Base-by-base conservation (phyloP, 1,140 invertebrate species). In the Armadillidium nasatum region DNA sequence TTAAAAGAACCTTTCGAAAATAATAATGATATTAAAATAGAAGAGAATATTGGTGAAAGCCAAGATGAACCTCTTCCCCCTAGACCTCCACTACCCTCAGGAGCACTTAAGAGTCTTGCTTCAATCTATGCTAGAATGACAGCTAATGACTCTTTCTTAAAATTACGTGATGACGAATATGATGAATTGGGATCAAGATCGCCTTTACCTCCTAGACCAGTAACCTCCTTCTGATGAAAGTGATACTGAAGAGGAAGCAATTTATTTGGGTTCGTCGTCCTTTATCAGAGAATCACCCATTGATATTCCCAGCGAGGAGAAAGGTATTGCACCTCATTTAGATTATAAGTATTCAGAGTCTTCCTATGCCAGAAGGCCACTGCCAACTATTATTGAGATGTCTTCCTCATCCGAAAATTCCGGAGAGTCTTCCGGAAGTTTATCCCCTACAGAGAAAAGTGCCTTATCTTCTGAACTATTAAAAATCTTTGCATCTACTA, bases 91-190 rank as follows among this genome's bases (percentile, higher is more conserved):
- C 50, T 60, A 2, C 50, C 50, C 19, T 13, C 50, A 19, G 50
- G 50, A 19, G 50, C 50, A 4, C 50, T 60, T 13, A 60, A 60
- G 50, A 60, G 50, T 60, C 50, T 60, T 19, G 19, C 50, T 60
- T 60, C 50, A 60, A 60, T 60, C 50, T 60, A 60, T 60, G 50
- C 50, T 19, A 60, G 50, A 60, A 60, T 60, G 50, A 60, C 50
- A 60, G 50, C 50, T 13, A 60, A 60, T 60, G 50, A 60, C 50
- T 60, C 50, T 60, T 19, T 2, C 19, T 60, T 60, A 19, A 13
- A 15, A 15, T 1, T 60, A 15, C 50, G 9, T 50, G 46, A 60
- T 15, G 50, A 13, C 11, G 50, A 60, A 19, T 1, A 60, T 15
- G 50, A 13, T 13, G 50, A 60, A 19, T 2, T 13, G 50, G 50